phyloP scores from a whole-genome alignment of 1,140 invertebrate genomes.

The Palaemon carinicauda region DNA sequence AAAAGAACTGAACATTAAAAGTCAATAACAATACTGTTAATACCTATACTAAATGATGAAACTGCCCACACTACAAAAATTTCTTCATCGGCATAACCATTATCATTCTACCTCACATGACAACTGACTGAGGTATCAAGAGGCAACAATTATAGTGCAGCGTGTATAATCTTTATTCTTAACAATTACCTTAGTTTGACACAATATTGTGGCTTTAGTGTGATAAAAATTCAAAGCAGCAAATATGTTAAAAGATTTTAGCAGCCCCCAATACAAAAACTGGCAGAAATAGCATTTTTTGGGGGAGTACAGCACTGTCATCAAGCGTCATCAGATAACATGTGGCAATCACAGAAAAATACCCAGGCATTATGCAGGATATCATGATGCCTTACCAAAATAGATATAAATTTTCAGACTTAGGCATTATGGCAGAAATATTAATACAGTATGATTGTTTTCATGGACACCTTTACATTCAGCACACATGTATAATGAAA shows the following conservation, averaged over 20 bases:
- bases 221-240: constrained; percentile 23
- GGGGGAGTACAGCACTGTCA: constrained; percentile 21
- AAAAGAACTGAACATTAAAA: constrained; percentile 17
- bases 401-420: constrained; percentile 17
- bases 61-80: constrained; percentile 29
- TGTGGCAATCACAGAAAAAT: constrained; percentile 32
- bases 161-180: neutral
- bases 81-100: neutral
- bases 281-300: constrained; percentile 25
- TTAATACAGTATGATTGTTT: constrained; percentile 23
- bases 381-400: constrained; percentile 34
- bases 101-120: neutral
- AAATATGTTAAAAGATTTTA: neutral
- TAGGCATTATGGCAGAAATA: constrained; percentile 30
- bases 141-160: neutral
- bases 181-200: constrained; percentile 4
- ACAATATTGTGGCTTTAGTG: too few species aligned
- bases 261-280: constrained; percentile 8
- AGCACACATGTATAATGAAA: constrained; percentile 22
- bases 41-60: constrained; percentile 26
- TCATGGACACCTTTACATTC: constrained; percentile 25
- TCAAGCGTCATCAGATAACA: constrained; percentile 35
- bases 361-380: constrained; percentile 32
- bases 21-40: constrained; percentile 30
- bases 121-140: neutral